Base-by-base conservation (phyloP, 2,888 invertebrate genomes). In the Aspidapion aeneum region DNA sequence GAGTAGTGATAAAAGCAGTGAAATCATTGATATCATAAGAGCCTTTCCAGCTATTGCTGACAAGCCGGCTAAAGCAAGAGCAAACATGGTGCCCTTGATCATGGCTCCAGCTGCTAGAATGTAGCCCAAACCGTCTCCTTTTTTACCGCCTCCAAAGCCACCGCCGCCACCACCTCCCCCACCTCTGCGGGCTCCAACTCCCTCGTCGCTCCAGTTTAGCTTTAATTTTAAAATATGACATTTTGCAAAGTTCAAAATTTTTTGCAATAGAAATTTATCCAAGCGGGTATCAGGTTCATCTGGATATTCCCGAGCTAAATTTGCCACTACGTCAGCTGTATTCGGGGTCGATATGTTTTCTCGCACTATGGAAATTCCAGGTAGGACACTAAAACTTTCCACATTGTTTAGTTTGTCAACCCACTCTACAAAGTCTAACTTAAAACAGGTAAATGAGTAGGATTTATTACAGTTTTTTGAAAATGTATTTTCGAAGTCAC, bases 31-130 rank as follows among this genome's bases (percentile, higher is more conserved):
- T 85, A 91, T 87, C 65, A 91, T 76, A 20, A 92, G 75, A 0
- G 92, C 92, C 76, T 92, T 92, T 9, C 91, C 91, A 3, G 91
- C 91, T 20, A 91, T 80, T 61, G 90, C 78, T 0, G 91, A 90
- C 2, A 92, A 77, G 0, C 86, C 90, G 3, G 89, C 89, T 62
- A 91, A 78, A 12, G 87, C 90, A 18, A 91, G 74, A 0, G 90
- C 87, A 77, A 89, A 85, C 1, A 91, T 75, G 1, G 90, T 90
- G 67, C 90, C 90, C 82, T 83, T 83, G 79, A 84, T 82, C 82
- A 84, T 82, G 73, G 83, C 77, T 7, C 79, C 76, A 7, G 80
- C 82, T 0, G 82, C 82, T 72, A 82, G 75, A 1, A 80, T 67
- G 1, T 78, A 69, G 9, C 78, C 75, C 59, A 83, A 81, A 60